Evolutionary conservation across 1,140 invertebrate genomes (phyloP), one percentile per base, ranked within the genome.

Genomic region (Drosophila chauvacae): DNA sequence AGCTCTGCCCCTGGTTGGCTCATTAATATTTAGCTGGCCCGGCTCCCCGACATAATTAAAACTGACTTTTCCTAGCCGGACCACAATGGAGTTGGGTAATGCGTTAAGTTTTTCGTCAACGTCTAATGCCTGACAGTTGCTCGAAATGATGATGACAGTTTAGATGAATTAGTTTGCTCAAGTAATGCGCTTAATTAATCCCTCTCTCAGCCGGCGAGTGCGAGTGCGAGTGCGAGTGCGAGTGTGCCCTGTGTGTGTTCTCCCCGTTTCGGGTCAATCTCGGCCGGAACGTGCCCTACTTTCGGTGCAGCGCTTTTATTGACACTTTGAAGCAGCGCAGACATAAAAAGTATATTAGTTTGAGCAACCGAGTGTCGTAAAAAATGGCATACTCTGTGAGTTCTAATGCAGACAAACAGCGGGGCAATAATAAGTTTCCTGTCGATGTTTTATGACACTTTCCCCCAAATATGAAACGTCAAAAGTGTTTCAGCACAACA

Each of bases 91-190:
- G 77, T 80, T 80, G 85, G 85, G 69, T 81, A 85, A 85, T 90
- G 81, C 69, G 77, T 85, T 80, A 88, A 88, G 81, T 85, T 87
- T 87, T 87, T 87, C 84, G 81, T 88, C 80, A 90, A 78, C 77
- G 80, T 75, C 84, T 90, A 88, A 90, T 85, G 77, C 37, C 78
- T 90, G 84, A 87, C 84, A 90, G 85, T 90, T 81, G 85, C 85
- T 81, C 68, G 85, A 90, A 88, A 85, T 90, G 85, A 88, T 88
- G 85, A 88, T 88, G 85, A 88, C 84, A 88, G 84, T 84, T 90
- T 84, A 90, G 84, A 88, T 88, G 85, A 85, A 88, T 88, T 88
- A 90, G 85, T 88, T 88, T 90, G 78, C 63, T 62, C 69, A 78
- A 80, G 64, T 86, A 88, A 85, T 90, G 81, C 70, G 66, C 56